Conservation (phyloP, 2,797 vertebrate genomes). For the Parambassis ranga region DNA sequence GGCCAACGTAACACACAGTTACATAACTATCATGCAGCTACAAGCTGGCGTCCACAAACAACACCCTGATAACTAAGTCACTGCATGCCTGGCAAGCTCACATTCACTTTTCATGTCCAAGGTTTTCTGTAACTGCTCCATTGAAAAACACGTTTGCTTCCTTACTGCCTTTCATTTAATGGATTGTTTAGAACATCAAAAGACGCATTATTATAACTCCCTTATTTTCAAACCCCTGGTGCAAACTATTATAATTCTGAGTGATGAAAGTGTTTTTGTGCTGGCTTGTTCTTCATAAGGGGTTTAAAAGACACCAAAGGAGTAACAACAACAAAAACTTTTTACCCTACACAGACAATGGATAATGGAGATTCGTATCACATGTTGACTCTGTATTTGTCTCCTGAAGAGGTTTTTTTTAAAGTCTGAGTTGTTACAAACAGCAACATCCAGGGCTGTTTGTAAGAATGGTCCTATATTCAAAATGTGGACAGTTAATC, state of each 20-base stretch:
- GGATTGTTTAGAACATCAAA: constrained; percentile 74
- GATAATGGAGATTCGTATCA: constrained; percentile 15
- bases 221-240: constrained; percentile 42
- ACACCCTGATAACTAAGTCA: constrained; percentile 48
- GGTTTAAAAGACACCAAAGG: constrained; percentile 59
- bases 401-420: constrained; percentile 14
- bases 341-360: constrained; percentile 1
- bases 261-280: constrained; percentile 67
- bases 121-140: constrained; percentile 49
- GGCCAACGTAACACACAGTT: constrained; percentile 52
- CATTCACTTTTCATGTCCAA: constrained; percentile 52
- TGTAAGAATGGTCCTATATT: background rate
- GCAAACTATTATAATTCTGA: constrained; percentile 55
- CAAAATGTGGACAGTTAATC: background rate
- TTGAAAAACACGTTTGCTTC: constrained; percentile 46
- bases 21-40: constrained; percentile 44
- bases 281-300: constrained; percentile 25
- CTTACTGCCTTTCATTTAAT: constrained; percentile 62
- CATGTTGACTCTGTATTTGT: constrained; percentile 16
- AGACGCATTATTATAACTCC: constrained; percentile 57
- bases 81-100: constrained; percentile 18
- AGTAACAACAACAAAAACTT: constrained; percentile 48
- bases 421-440: background rate
- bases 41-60: constrained; percentile 57
- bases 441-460: background rate